A percentile compares a stretch with the other conserved stretches of the same genome.
phyloP scores from a whole-genome alignment of 2,888 invertebrate genomes.

The Loripinus fragilis region DNA sequence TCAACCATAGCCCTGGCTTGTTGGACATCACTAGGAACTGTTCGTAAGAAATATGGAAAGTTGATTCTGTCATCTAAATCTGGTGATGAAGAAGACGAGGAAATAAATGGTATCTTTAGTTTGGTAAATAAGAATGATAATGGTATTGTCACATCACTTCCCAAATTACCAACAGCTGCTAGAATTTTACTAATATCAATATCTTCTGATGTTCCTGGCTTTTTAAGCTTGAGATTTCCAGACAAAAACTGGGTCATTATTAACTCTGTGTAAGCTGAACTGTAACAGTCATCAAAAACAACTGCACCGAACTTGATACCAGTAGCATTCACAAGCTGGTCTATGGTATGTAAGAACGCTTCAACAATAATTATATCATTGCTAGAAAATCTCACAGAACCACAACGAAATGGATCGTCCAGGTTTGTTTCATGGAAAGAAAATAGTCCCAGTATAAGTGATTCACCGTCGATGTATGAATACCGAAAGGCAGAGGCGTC shows the following conservation, averaged over 20 bases:
- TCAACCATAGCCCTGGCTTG: constrained; percentile 75
- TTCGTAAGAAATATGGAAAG: constrained; percentile 78
- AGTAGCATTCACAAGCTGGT: constrained; percentile 50
- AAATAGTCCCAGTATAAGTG: constrained; percentile 73
- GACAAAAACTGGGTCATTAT: constrained; percentile 62
- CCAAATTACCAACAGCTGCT: constrained; percentile 86
- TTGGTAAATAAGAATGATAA: constrained; percentile 69
- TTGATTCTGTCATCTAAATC: constrained; percentile 74
- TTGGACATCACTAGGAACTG: constrained; percentile 77
- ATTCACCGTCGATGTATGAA: constrained; percentile 68
- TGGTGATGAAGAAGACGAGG: constrained; percentile 74
- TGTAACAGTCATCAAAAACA: constrained; percentile 78
- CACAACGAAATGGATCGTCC: constrained; percentile 67
- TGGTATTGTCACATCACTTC: constrained; percentile 74
- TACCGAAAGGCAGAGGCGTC: constrained; percentile 57
- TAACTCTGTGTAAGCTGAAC: constrained; percentile 56
- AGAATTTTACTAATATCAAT: constrained; percentile 65
- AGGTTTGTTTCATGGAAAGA: constrained; percentile 67
- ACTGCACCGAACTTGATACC: constrained; percentile 74
- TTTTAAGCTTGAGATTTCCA: constrained; percentile 47
- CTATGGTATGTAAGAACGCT: constrained; percentile 69
- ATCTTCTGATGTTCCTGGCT: constrained; percentile 30
- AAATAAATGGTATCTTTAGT: constrained; percentile 72
- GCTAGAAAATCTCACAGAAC: constrained; percentile 63
- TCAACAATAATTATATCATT: constrained; percentile 73